phyloP scores from a whole-genome alignment of 1,140 invertebrate genomes.

The Metopolophium dirhodum region DNA sequence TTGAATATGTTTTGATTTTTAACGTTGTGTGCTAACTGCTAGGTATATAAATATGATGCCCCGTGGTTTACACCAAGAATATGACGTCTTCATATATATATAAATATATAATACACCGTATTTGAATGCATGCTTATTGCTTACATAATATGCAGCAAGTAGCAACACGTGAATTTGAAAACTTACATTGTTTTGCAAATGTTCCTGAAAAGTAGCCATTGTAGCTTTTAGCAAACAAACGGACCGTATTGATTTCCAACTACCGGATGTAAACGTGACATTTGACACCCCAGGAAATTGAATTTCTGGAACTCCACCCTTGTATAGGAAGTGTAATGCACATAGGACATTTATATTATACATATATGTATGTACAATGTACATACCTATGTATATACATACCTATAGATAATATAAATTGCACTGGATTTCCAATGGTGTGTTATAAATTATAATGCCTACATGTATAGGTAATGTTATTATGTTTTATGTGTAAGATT shows the following conservation, averaged over 20 bases:
- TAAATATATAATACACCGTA: background rate
- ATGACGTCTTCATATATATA: background rate
- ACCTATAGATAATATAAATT: background rate
- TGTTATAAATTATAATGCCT: background rate
- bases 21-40: background rate
- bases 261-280: slow-evolving; percentile 13
- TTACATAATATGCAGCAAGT: background rate
- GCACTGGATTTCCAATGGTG: background rate
- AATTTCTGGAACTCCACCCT: background rate
- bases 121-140: background rate
- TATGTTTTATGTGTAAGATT: background rate
- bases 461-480: background rate
- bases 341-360: too few relatives aligned
- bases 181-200: background rate
- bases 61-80: background rate
- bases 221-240: slow-evolving; percentile 5
- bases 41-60: background rate
- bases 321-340: background rate
- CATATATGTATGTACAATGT: background rate
- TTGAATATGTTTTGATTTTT: background rate
- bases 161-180: background rate
- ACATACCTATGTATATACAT: too few relatives aligned
- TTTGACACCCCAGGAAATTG: slow-evolving; percentile 4
- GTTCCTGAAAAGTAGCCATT: background rate
- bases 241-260: slow-evolving; percentile 32